These are phyloP conservation scores for Ctena decussata DNA, from an alignment of 2,888 invertebrate genomes.

Conservation along the genomic window DNA sequence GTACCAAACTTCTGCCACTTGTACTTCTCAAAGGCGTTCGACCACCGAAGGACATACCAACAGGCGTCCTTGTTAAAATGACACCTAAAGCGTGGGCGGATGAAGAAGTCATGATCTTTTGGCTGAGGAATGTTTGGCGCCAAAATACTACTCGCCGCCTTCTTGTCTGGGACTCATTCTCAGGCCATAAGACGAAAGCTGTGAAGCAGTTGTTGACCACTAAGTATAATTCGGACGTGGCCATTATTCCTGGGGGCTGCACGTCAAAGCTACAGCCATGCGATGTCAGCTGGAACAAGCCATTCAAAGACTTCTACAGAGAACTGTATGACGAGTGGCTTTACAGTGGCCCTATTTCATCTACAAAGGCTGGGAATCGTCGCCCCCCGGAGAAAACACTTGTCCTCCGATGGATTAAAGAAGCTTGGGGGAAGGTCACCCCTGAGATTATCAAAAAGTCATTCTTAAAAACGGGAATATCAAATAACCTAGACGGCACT, in stretches of 20 bases:
- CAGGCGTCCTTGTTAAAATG: neutral
- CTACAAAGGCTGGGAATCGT: neutral
- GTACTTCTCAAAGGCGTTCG: neutral
- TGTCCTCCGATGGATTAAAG: neutral
- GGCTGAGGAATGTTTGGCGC: neutral
- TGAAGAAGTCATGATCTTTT: neutral
- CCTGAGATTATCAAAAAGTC: neutral
- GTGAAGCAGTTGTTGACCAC: neutral
- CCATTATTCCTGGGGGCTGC: slow-evolving; percentile 2
- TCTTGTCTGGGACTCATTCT: neutral
- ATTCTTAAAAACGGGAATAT: neutral
- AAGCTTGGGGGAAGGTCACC: neutral
- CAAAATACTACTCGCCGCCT: neutral
- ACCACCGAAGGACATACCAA: neutral
- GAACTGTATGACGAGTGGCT: neutral
- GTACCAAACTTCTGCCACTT: slow-evolving; percentile 7
- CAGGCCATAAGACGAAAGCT: neutral
- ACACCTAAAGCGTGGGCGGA: neutral
- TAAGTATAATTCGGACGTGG: neutral
- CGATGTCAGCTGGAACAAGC: neutral
- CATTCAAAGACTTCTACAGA: neutral
- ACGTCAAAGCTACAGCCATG: neutral
- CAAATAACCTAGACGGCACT: neutral
- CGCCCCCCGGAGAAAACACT: neutral
- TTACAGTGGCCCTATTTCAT: neutral